Evolutionary conservation across 2,888 invertebrate species (phyloP), one percentile per base, ranked within the genome.

Genomic region (Sialis fuliginosa): DNA sequence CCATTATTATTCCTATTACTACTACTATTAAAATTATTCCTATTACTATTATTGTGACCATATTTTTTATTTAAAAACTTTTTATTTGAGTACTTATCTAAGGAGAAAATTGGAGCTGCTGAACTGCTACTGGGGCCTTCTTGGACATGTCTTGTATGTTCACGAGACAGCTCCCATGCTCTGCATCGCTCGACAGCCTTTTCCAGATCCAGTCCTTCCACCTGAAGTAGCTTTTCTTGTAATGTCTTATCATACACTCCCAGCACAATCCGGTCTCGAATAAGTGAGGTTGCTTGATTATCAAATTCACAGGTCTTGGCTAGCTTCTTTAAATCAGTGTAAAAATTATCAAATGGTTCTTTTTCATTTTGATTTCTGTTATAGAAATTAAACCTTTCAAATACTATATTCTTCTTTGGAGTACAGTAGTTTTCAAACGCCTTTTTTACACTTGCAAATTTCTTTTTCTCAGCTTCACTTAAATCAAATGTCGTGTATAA

Each of bases 81-180:
- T 37, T 37, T 37, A 37, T 37, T 37, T 6, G 5, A 37, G 22
- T 22, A 22, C 22, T 22, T 22, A 22, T 22, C 22, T 22, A 22
- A 22, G 4, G 2, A 4, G 4, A 22, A 22, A 2, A 22, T n/a
- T n/a, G n/a, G n/a, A n/a, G n/a, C 22, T 22, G 22, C 2, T 22
- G 22, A 22, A 22, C 22, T 22, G 22, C 22, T 2, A 22, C 22
- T 22, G 22, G 22, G 22, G 12, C 12, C 37, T 12, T 12, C 37
- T 10, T 37, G 37, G 12, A 37, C 12, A 10, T 37, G 5, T 56
- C 72, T 72, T 55, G 44, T 8, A 13, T 46, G 46, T n/a, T 13
- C 33, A 22, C 39, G 40, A 41, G 41, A 41, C 9, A 46, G 31
- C 12, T 46, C 46, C 22, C 33, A 8, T 8, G 9, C 10, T 33